These are phyloP conservation scores for Lindbergichthys nudifrons DNA, from an alignment of 2,797 vertebrate species.

Conservation along the genomic window DNA sequence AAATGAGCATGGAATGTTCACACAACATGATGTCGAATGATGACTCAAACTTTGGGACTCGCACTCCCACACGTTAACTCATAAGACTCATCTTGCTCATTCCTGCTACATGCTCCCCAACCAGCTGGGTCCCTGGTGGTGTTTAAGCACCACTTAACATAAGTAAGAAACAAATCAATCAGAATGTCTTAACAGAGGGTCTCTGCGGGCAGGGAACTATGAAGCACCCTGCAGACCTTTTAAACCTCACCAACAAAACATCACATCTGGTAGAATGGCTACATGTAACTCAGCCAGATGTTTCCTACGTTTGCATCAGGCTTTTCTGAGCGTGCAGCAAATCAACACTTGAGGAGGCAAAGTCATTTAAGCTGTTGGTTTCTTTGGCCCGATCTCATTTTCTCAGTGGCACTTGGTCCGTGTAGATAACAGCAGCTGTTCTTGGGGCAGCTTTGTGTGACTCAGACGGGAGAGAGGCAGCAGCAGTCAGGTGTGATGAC, in stretches of 20 bases:
- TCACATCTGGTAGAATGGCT: slow-evolving; percentile 29
- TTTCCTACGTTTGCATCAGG: slow-evolving; percentile 9
- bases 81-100: slow-evolving; percentile 28
- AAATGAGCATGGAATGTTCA: slow-evolving; percentile 40
- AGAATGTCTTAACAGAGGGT: slow-evolving; percentile 5
- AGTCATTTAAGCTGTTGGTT: slow-evolving; percentile 13
- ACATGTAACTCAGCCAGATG: slow-evolving; percentile 31
- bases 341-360: slow-evolving; percentile 27
- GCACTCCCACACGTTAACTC: slow-evolving; percentile 27
- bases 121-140: slow-evolving; percentile 33
- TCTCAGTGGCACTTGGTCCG: slow-evolving; percentile 19
- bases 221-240: slow-evolving; percentile 27
- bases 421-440: slow-evolving; percentile 45
- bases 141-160: slow-evolving; percentile 58
- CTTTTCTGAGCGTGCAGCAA: slow-evolving; percentile 15
- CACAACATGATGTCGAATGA: slow-evolving; percentile 15
- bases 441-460: slow-evolving; percentile 24
- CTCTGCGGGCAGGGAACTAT: slow-evolving; percentile 23
- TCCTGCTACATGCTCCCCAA: slow-evolving; percentile 41
- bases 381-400: slow-evolving; percentile 48
- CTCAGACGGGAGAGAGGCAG: neutral
- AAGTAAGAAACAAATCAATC: slow-evolving; percentile 47
- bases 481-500: slow-evolving; percentile 53
- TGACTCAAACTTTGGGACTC: slow-evolving; percentile 47
- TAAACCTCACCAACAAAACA: slow-evolving; percentile 30